Percentiles rank a stretch among this genome's conserved stretches.
These are phyloP conservation scores for Exocentrus adspersus DNA, from an alignment of 2,888 invertebrate genomes.

Conservation along the genomic window DNA sequence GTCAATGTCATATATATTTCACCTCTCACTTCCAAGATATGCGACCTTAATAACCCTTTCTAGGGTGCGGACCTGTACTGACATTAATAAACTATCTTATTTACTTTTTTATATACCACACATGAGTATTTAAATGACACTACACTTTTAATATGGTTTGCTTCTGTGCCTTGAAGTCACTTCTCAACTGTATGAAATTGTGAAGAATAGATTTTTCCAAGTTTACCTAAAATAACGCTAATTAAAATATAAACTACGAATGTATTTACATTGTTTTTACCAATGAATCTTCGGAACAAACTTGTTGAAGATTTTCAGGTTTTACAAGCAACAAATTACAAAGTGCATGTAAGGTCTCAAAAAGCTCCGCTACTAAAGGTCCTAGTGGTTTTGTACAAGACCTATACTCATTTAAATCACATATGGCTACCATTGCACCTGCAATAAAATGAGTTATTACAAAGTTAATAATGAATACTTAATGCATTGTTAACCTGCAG, in stretches of 20 bases:
- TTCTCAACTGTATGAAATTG: constrained; percentile 93
- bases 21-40: too few relatives aligned
- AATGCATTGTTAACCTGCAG: constrained; percentile 72
- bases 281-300: constrained; percentile 93
- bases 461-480: constrained; percentile 7
- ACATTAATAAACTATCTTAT: too few relatives aligned
- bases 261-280: constrained; percentile 69
- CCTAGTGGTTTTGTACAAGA: constrained; percentile 84
- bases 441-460: constrained; percentile 45
- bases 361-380: constrained; percentile 84
- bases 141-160: constrained; percentile 53
- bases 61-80: too few relatives aligned
- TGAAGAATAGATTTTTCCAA: constrained; percentile 89
- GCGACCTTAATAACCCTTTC: too few relatives aligned
- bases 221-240: constrained; percentile 73
- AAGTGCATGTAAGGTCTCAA: constrained; percentile 94
- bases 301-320: constrained; percentile 95
- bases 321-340: constrained; percentile 95
- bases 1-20: too few relatives aligned
- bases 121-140: too few relatives aligned
- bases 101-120: too few relatives aligned
- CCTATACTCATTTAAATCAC: constrained; percentile 97
- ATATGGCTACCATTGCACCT: constrained; percentile 98
- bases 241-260: not conserved
- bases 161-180: constrained; percentile 92